These are phyloP conservation scores for Daboia siamensis DNA, from an alignment of 2,113 vertebrate species.

Conservation along the genomic window DNA sequence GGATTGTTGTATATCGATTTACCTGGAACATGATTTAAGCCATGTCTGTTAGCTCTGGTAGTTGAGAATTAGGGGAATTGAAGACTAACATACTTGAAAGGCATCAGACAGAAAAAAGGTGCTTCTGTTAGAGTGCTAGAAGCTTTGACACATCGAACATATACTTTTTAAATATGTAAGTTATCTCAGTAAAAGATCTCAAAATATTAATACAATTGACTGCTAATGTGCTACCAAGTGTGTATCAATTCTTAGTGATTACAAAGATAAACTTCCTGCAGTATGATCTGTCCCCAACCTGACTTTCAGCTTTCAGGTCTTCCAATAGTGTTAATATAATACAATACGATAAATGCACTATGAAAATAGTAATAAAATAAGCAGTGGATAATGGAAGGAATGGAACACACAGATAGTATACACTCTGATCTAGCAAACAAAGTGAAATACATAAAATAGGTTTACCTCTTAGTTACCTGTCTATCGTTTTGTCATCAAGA, in stretches of 20 bases:
- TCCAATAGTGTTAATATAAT: neutral
- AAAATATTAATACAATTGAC: neutral
- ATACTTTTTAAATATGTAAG: neutral
- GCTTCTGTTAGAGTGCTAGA: neutral
- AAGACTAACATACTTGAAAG: neutral
- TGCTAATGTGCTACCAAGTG: neutral
- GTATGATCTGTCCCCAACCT: neutral
- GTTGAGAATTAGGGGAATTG: neutral
- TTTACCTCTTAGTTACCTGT: conserved; percentile 10
- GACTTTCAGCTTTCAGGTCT: neutral
- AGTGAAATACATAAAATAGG: conserved; percentile 11
- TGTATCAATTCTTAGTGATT: neutral
- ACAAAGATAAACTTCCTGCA: neutral
- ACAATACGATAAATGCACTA: neutral
- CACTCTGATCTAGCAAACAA: neutral
- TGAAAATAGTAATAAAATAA: neutral
- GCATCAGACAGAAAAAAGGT: neutral
- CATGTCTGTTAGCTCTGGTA: neutral
- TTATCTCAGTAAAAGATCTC: neutral
- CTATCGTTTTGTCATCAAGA: conserved; percentile 15
- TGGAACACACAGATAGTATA: neutral
- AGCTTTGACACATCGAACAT: neutral
- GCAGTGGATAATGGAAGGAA: neutral
- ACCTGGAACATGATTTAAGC: neutral
- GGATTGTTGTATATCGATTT: neutral